Base-by-base conservation (phyloP, 2,888 invertebrate species). In the Hypomecis punctinalis region DNA sequence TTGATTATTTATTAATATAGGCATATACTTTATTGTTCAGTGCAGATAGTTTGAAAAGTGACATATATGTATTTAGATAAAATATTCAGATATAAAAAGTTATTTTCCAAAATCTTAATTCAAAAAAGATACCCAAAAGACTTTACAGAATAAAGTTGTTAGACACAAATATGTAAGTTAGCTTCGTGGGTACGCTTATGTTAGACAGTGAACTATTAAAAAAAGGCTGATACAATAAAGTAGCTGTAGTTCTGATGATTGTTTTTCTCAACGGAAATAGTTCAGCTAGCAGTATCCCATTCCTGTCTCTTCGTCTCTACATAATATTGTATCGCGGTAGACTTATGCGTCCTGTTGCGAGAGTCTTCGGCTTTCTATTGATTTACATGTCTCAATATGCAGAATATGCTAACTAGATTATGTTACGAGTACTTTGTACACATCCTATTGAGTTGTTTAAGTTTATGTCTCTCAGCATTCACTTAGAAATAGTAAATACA, bases 351-450 rank as follows among this genome's bases (percentile, higher is more conserved):
- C 72, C 72, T 74, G 80, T 80, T 81, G 76, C 72, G 77, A 80
- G 79, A 81, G 78, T 77, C 75, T 79, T 71, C 75, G 61, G 75
- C 82, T 85, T 82, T 84, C 82, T 78, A 81, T 81, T 83, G 80
- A 84, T 86, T 85, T 83, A 85, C 80, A 81, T 80, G 79, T 70
- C 70, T 69, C 67, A 71, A 67, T 66, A 71, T 66, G 65, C 70
- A 71, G 67, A 69, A 46, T 60, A 70, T 67, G 63, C 54, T 58
- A 57, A 58, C 65, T 53, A 64, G 48, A 35, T 54, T 58, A 58
- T 55, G 46, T 60, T 45, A 36, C 51, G 13, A 56, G 51, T 46
- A 56, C 46, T 11, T 56, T 23, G 7, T 13, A 47, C 8, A 57
- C 52, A 58, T 57, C 42, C 47, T 57, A 57, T 53, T 55, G 55